These are phyloP conservation scores for Gobio occitaniae DNA, from an alignment of 2,797 vertebrate species.

Conservation along the genomic window DNA sequence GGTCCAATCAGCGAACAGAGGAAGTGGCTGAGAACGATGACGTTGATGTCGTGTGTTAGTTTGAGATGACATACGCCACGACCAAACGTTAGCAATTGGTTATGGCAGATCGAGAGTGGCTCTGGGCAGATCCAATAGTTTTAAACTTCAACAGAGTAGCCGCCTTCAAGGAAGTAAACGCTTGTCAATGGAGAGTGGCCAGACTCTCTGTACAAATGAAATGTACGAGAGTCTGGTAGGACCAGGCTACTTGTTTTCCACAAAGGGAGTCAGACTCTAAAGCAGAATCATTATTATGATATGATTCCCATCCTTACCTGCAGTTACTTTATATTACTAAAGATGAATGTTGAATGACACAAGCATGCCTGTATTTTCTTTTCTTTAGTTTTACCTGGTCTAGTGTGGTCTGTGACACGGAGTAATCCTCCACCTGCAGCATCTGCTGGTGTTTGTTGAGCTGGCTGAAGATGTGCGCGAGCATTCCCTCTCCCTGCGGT, in stretches of 20 bases:
- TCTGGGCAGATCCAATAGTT: too few species aligned
- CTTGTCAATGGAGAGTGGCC: too few species aligned
- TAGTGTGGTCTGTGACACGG: constrained; percentile 97
- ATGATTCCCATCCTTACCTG: not conserved
- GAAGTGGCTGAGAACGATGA: too few species aligned
- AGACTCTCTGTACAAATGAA: too few species aligned
- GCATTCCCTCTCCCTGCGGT: constrained; percentile 82
- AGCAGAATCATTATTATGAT: not conserved
- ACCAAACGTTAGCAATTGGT: too few species aligned
- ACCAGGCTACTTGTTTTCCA: not conserved
- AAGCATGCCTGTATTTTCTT: not conserved
- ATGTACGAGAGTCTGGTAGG: too few species aligned
- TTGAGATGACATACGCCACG: too few species aligned
- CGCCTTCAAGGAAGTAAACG: too few species aligned
- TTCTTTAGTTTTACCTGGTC: constrained; percentile 85
- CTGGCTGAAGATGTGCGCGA: constrained; percentile 91
- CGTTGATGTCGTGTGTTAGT: too few species aligned
- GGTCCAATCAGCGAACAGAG: too few species aligned
- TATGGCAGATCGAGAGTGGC: too few species aligned
- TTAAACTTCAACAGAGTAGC: too few species aligned
- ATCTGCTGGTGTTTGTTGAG: constrained; percentile 86
- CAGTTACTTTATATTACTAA: not conserved
- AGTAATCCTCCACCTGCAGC: constrained; percentile 94
- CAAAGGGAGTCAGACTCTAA: not conserved
- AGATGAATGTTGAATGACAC: not conserved